Base-by-base conservation (phyloP, 2,113 vertebrate genomes). In the Myotis yumanensis region DNA sequence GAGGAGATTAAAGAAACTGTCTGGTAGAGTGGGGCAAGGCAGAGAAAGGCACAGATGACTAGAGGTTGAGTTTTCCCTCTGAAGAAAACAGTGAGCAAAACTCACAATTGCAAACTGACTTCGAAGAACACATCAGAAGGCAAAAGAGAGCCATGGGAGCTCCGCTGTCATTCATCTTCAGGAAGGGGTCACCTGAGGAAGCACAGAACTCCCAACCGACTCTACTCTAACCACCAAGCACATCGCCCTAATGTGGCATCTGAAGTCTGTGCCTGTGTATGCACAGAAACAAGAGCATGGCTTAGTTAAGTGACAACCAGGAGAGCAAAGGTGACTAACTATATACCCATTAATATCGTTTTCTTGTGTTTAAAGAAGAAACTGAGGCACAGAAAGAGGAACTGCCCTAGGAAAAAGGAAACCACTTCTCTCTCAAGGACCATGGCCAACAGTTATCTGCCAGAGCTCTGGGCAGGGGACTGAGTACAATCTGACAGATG, bases 281-380 rank as follows among this genome's bases (percentile, higher is more conserved):
- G 51, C 1, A 37, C 1, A 52, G 3, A 91, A 85, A 68, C 23
- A 77, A 82, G 68, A 82, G 12, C 17, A 32, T 51, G 23, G 1
- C n/a, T 80, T 75, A 40, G 28, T 46, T 35, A 93, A 40, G 57
- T 1, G 10, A 35, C 72, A 93, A 75, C 25, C 46, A 77, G 32
- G 62, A 20, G 7, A 46, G 11, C 4, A 28, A 81, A 87, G 7
- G n/a, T 66, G 28, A 52, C 14, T 66, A 46, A 79, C 32, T 93
- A 69, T 28, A 62, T 37, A 52, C 7, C 23, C 25, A 46, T 86
- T 32, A 16, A 4, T 22, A 81, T 43, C 0, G 76, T 51, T 83
- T 83, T 25, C 18, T 75, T 77, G 4, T 79, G 40, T 92, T 89
- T 92, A 93, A 94, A 51, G 23, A 80, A 72, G 40, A 81, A 72